phyloP scores from a whole-genome alignment of 2,888 invertebrate genomes.

The Hyles lineata region DNA sequence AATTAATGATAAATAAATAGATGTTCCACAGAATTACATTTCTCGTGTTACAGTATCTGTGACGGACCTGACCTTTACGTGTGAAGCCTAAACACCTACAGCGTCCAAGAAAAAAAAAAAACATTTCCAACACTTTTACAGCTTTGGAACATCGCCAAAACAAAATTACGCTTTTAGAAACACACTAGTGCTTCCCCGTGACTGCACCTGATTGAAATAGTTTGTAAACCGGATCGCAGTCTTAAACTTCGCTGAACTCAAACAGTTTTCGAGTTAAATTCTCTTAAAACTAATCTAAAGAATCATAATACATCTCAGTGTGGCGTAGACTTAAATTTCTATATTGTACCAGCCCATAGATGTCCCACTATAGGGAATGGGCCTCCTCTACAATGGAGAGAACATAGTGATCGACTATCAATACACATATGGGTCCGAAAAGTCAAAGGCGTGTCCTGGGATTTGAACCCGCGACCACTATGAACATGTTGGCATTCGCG shows the following conservation, averaged over 20 bases:
- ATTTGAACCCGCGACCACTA: too few species aligned
- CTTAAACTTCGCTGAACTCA: background rate
- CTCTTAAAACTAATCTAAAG: background rate
- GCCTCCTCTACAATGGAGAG: too few species aligned
- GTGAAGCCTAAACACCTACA: slow-evolving; percentile 35
- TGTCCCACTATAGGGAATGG: too few species aligned
- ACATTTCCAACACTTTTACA: slow-evolving; percentile 32
- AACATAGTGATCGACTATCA: too few species aligned
- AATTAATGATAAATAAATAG: too few species aligned
- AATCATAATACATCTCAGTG: background rate
- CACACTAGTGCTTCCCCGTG: slow-evolving; percentile 29
- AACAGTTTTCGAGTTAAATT: background rate
- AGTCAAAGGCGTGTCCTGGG: too few species aligned
- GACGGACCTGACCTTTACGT: too few species aligned
- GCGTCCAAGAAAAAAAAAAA: slow-evolving; percentile 33
- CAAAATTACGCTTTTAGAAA: slow-evolving; percentile 40
- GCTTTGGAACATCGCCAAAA: slow-evolving; percentile 42
- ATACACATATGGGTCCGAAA: too few species aligned
- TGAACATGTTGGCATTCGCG: too few species aligned
- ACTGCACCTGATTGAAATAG: slow-evolving; percentile 5
- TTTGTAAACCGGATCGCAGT: background rate
- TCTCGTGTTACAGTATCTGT: too few species aligned
- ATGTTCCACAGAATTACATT: too few species aligned
- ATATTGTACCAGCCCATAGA: background rate
- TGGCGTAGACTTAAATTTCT: background rate